Evolutionary conservation across 2,888 invertebrate species (phyloP).

Genomic region (Eurytoma californica): DNA sequence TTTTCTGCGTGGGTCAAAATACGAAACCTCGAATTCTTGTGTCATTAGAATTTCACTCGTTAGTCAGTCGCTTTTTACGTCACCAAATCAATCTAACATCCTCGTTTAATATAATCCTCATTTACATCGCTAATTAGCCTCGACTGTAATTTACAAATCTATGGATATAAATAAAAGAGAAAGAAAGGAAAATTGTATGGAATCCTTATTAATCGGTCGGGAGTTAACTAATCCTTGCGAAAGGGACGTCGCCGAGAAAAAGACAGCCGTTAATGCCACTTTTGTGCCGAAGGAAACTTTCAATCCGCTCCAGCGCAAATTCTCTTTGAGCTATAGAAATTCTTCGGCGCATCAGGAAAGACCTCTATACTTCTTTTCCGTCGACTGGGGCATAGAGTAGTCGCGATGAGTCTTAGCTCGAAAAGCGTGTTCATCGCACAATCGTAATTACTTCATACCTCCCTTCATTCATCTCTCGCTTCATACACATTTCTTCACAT

Average conservation of each 20-base stretch:
- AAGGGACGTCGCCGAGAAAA: no score
- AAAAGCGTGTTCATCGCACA: not conserved
- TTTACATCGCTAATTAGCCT: not conserved
- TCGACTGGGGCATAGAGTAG: not conserved
- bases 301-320: not conserved
- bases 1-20: slow-evolving; percentile 48
- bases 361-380: not conserved
- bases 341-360: not conserved
- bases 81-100: not conserved
- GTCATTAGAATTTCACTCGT: slow-evolving; percentile 38
- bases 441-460: no score
- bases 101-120: not conserved
- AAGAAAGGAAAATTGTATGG: no score
- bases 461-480: no score
- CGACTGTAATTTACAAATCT: no score
- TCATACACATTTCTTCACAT: no score
- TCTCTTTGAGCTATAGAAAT: not conserved
- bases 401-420: not conserved
- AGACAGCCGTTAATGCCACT: not conserved
- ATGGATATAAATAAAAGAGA: not conserved
- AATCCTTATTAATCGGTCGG: no score
- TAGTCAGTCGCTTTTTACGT: slow-evolving; percentile 1
- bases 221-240: no score
- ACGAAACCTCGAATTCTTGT: slow-evolving; percentile 19
- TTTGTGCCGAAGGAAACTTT: not conserved